Base-by-base conservation (phyloP, 1,140 invertebrate genomes). In the Dendroctonus valens region DNA sequence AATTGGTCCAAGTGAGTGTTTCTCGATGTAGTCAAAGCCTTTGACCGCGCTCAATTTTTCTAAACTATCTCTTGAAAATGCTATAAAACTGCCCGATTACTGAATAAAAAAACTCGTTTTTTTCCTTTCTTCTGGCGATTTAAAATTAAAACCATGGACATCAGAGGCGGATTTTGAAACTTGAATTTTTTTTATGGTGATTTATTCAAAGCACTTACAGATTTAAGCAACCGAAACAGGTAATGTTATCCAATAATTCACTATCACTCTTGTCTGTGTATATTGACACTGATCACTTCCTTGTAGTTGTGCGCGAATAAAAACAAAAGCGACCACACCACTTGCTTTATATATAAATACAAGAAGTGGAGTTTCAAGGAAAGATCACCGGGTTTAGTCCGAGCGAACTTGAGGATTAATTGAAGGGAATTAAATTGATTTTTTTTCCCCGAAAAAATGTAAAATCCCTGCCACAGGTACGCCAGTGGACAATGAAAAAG, bases 111-210 rank as follows among this genome's bases (percentile, higher is more conserved):
- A 26, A 26, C 26, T 1, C 37, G 38, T 42, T 41, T 11, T 55
- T 55, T 37, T 55, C 37, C 14, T 41, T 41, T n/a, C 41, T 44
- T 58, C 39, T 41, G 39, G 37, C 8, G 44, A 58, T 58, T 58
- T 46, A 11, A 46, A 11, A 2, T 46, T 9, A 46, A 46, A 46
- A 9, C 9, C 9, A 46, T 11, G 12, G 2, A 9, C 44, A 46
- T 11, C 44, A 12, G 9, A 9, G 12, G 44, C 9, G 44, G 9
- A 46, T 46, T 9, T 12, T 46, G 44, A 12, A 46, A 14, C 14
- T n/a, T 48, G 14, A 48, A n/a, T n/a, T 14, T 48, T 11, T 8
- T n/a, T 14, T 14, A 11, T 6, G 46, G 5, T 11, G 5, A 5
- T 48, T 14, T 11, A 14, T 26, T 15, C 9, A 9, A 26, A 52